Conservation (phyloP, 2,113 vertebrate genomes). For the Calyptommatus sinebrachiatus region DNA sequence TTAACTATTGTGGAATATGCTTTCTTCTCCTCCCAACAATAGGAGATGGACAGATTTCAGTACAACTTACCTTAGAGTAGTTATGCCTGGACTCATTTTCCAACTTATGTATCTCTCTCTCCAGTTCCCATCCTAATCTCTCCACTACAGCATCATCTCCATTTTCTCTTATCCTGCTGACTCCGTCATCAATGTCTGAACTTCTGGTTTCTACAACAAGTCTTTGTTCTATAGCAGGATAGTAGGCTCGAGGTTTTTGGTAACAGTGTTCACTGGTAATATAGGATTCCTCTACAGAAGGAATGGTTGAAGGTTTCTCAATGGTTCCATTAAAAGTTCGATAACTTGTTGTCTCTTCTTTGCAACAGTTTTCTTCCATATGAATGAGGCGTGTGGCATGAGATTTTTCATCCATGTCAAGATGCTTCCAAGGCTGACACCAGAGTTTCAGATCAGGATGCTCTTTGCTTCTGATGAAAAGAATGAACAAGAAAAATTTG, state of each 20-base stretch:
- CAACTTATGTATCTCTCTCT: conserved; percentile 74
- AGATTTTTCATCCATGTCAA: conserved; percentile 71
- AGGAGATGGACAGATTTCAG: not conserved
- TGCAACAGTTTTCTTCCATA: conserved; percentile 68
- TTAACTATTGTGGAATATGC: not conserved
- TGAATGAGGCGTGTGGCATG: conserved; percentile 68
- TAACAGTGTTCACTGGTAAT: conserved; percentile 98
- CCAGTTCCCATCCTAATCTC: conserved; percentile 80
- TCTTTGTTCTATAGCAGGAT: conserved; percentile 90
- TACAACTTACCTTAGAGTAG: conserved; percentile 77
- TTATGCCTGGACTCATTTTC: conserved; percentile 67
- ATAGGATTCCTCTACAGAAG: conserved; percentile 88
- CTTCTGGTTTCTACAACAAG: conserved; percentile 90
- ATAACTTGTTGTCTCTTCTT: conserved; percentile 69
- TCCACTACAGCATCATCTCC: conserved; percentile 81
- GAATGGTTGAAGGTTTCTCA: conserved; percentile 68
- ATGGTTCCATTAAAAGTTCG: conserved; percentile 74
- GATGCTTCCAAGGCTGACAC: conserved; percentile 89
- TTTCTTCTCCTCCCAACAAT: not conserved
- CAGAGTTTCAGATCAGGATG: conserved; percentile 92
- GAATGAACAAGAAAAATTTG: conserved; percentile 5
- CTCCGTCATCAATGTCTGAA: conserved; percentile 84
- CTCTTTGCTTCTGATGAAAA: conserved; percentile 79
- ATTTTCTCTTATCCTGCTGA: conserved; percentile 77
- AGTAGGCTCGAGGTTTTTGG: conserved; percentile 91